A percentile compares a stretch with the other conserved stretches of the same genome.
phyloP scores from a whole-genome alignment of 1,140 invertebrate genomes.

The Andrena cerasifolii region DNA sequence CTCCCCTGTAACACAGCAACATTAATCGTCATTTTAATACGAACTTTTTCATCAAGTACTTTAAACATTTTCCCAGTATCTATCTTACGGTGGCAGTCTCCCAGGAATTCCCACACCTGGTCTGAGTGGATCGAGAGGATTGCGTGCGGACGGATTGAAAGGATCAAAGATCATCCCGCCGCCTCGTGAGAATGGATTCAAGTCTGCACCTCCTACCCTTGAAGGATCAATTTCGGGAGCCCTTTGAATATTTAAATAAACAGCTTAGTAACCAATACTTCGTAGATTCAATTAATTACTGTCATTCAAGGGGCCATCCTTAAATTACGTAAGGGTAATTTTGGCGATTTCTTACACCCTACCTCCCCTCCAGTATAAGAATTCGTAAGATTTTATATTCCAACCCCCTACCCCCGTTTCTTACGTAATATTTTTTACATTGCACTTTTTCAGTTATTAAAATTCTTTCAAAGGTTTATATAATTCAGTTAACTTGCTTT shows the following conservation, averaged over 20 bases:
- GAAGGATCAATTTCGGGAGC: conserved; percentile 72
- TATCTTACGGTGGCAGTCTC: conserved; percentile 82
- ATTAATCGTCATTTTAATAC: neutral
- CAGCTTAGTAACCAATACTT: neutral
- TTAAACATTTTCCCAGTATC: neutral
- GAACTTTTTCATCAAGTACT: neutral
- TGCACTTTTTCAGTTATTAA: no score
- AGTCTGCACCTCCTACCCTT: conserved; percentile 86
- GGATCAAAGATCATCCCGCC: conserved; percentile 91
- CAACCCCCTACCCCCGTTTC: no score
- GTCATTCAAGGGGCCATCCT: no score
- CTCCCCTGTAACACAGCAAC: conserved; percentile 82
- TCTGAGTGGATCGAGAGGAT: conserved; percentile 57
- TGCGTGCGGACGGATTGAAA: conserved; percentile 69
- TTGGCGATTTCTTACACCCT: no score
- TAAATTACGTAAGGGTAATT: no score
- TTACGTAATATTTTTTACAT: no score
- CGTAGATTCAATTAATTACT: no score
- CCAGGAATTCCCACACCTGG: conserved; percentile 83
- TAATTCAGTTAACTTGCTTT: no score
- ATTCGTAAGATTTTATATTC: no score
- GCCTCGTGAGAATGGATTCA: conserved; percentile 87
- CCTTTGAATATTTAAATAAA: conserved; percentile 50
- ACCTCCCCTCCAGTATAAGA: no score
- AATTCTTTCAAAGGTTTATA: no score